Evolutionary conservation across 53 echinoderm and acorn worm species (phyloP).

Genomic region (Astropecten irregularis): DNA sequence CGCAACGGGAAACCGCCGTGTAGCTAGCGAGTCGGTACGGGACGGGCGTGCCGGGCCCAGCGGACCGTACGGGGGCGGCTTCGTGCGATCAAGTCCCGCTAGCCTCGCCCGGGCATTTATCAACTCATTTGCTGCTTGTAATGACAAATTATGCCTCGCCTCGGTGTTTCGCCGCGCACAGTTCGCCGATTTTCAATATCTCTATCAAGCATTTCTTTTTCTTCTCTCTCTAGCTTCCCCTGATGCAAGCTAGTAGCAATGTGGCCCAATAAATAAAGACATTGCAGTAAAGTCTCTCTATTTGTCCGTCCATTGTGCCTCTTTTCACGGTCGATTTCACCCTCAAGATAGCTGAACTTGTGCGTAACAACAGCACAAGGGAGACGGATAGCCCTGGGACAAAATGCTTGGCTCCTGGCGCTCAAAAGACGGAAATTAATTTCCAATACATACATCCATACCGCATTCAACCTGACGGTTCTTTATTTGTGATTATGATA

Average conservation of each 20-base stretch:
- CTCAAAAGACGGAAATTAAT: slow-evolving; percentile 7
- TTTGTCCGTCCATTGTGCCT: neutral
- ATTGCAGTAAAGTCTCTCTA: neutral
- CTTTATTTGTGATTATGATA: too few species aligned
- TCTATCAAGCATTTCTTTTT: too few species aligned
- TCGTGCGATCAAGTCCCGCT: neutral
- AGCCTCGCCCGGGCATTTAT: slow-evolving; percentile 15
- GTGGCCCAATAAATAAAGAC: too few species aligned
- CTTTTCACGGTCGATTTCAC: slow-evolving; percentile 27
- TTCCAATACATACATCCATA: too few species aligned
- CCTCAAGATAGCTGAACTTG: neutral
- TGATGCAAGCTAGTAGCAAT: too few species aligned
- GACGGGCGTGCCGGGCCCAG: neutral
- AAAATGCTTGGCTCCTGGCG: neutral
- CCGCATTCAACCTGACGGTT: too few species aligned
- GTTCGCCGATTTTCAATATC: neutral
- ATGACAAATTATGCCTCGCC: slow-evolving; percentile 37
- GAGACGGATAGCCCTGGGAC: neutral
- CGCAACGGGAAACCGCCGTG: slow-evolving; percentile 8
- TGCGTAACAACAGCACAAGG: neutral
- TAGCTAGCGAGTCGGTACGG: neutral
- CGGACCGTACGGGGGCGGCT: neutral
- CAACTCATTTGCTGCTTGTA: slow-evolving; percentile 46
- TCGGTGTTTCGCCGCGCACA: neutral
- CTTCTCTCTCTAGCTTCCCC: too few species aligned